Evolutionary conservation across 2,113 vertebrate genomes (phyloP), one percentile per base, ranked within the genome.

Genomic region (Okapia johnstoni): DNA sequence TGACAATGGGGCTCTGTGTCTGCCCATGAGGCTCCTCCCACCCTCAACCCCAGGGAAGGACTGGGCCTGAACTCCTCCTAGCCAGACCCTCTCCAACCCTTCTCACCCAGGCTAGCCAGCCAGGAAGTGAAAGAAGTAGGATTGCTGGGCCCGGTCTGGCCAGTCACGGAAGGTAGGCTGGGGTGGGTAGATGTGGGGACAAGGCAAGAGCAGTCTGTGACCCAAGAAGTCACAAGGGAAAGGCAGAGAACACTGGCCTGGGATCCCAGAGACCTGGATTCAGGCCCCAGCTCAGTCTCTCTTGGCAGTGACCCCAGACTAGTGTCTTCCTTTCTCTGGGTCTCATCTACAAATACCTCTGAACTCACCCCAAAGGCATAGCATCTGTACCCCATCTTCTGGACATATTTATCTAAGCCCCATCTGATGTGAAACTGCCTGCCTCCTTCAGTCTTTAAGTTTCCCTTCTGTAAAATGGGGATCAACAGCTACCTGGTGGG

Each of bases 1-100:
- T 91, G 88, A 98, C 97, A 98, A 98, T 98, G 96, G 84, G 97
- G 87, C 97, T 97, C 97, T 98, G 97, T 98, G 96, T 98, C 90
- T 79, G 87, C 54, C 2, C 14, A 7, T 15, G 8, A 94, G 92
- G 88, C 96, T 58, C 97, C 97, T 93, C 97, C 98, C 40, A 88
- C 85, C 46, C 30, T 91, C 90, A 92, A 85, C 57, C 85, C 94
- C 36, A 60, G 93, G 93, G 96, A 96, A 85, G 91, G 88, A 54
- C 91, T 86, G 48, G 52, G 83, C 95, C 96, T 60, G 33, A 81
- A 46, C 96, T 86, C 92, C 93, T 87, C 96, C 94, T 83, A 83
- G 55, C 85, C 88, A 91, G 96, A 94, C 96, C 97, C 97, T 96
- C 73, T 55, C 85, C 88, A 89, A 79, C 76, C 84, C 94, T 94